phyloP scores from a whole-genome alignment of 2,888 invertebrate genomes.

The Aricia artaxerxes region DNA sequence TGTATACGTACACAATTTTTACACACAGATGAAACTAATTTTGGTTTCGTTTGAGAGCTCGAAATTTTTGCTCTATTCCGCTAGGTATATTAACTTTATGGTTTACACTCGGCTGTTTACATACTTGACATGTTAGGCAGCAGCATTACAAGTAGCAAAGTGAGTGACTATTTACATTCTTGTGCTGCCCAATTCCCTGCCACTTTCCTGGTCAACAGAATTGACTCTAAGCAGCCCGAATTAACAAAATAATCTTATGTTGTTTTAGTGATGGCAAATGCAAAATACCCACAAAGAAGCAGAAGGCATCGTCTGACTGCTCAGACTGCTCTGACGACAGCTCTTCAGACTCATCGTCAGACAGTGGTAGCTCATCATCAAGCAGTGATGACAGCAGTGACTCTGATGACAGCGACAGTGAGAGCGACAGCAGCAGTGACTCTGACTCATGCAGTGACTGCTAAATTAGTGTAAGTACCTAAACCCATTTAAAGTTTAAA shows the following conservation, averaged over 20 bases:
- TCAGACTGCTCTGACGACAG: constrained; percentile 51
- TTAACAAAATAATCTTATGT: constrained; percentile 28
- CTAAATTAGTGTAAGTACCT: constrained; percentile 39
- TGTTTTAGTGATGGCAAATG: constrained; percentile 60
- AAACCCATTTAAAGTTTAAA: constrained; percentile 25
- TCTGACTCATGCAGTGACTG: constrained; percentile 58
- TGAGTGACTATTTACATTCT: no score
- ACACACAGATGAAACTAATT: no score
- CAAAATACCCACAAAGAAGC: constrained; percentile 68
- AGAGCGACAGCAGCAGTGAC: constrained; percentile 51
- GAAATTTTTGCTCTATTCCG: no score
- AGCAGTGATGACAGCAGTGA: constrained; percentile 58
- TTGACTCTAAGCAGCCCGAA: not conserved
- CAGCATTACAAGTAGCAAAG: no score
- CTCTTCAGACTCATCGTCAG: constrained; percentile 52
- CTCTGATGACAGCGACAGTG: constrained; percentile 48
- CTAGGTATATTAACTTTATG: no score
- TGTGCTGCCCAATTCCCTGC: no score
- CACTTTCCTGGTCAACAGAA: no score
- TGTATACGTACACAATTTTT: no score
- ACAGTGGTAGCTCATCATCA: constrained; percentile 37
- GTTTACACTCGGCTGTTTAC: no score
- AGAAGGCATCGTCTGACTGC: constrained; percentile 55
- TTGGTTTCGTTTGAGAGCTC: no score
- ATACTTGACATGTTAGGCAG: no score